phyloP scores from a whole-genome alignment of 2,888 invertebrate species.

The Cosmia pyralina region DNA sequence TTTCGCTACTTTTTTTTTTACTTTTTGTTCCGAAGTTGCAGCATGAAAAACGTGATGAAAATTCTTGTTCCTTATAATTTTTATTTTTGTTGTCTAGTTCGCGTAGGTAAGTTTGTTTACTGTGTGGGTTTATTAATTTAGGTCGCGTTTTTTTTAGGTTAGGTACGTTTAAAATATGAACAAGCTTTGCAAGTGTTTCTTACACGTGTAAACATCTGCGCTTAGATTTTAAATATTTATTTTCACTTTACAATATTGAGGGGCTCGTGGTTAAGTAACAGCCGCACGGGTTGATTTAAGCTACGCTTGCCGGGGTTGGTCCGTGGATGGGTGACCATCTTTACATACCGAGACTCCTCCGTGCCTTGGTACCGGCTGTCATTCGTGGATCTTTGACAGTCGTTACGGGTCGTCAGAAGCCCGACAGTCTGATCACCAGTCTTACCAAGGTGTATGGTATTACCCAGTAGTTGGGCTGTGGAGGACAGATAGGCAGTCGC shows the following conservation, averaged over 20 bases:
- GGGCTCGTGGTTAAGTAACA: too few species aligned
- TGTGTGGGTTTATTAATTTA: neutral
- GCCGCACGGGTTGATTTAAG: too few species aligned
- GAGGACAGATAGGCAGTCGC: too few species aligned
- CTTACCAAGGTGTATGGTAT: too few species aligned
- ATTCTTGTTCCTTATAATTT: slow-evolving; percentile 21
- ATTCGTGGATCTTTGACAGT: too few species aligned
- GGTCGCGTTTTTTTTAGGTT: slow-evolving; percentile 2
- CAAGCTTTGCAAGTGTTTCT: neutral
- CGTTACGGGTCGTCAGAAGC: too few species aligned
- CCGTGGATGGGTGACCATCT: too few species aligned
- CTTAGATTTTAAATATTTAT: neutral
- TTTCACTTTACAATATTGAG: neutral
- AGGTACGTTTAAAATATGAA: neutral
- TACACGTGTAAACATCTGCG: neutral
- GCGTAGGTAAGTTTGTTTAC: neutral
- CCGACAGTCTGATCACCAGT: too few species aligned
- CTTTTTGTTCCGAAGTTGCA: slow-evolving; percentile 52
- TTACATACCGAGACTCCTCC: too few species aligned
- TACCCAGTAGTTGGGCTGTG: too few species aligned
- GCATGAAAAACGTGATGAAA: slow-evolving; percentile 44
- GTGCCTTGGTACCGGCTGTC: too few species aligned
- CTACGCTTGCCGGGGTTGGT: too few species aligned
- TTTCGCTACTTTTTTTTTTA: slow-evolving; percentile 44
- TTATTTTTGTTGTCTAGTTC: slow-evolving; percentile 9